These are phyloP conservation scores for Neotoma lepida DNA, from an alignment of 2,113 vertebrate genomes.

Conservation along the genomic window DNA sequence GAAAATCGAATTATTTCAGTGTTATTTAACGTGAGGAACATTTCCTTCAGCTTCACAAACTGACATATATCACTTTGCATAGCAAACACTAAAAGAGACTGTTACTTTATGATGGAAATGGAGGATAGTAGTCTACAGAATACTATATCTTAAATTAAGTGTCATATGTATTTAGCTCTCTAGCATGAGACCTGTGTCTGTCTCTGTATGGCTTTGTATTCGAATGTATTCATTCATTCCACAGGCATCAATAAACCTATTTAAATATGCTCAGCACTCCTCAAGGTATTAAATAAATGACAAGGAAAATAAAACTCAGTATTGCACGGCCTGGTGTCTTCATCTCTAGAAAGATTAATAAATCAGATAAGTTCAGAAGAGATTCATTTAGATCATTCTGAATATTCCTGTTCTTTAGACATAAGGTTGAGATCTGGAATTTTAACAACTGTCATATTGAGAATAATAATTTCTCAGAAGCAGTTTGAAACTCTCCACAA, in stretches of 20 bases:
- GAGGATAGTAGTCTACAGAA: slow-evolving; percentile 4
- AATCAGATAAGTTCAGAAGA: background rate
- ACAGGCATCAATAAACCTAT: background rate
- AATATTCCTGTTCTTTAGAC: background rate
- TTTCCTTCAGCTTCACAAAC: slow-evolving; percentile 36
- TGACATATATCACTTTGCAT: slow-evolving; percentile 23
- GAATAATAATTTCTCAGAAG: background rate
- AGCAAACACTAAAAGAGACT: background rate
- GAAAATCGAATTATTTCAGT: slow-evolving; percentile 42
- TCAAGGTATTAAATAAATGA: slow-evolving; percentile 37
- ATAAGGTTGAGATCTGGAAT: slow-evolving; percentile 10
- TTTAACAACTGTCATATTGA: slow-evolving; percentile 25
- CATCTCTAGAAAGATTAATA: slow-evolving; percentile 37
- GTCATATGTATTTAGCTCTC: background rate
- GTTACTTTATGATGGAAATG: background rate
- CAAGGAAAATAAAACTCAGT: slow-evolving; percentile 41
- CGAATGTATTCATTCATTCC: slow-evolving; percentile 39
- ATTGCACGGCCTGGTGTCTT: slow-evolving; percentile 21
- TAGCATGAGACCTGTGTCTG: slow-evolving; percentile 22
- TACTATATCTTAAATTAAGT: slow-evolving; percentile 15
- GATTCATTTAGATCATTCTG: slow-evolving; percentile 18
- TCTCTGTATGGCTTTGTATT: background rate
- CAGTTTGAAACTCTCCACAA: background rate
- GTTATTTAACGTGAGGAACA: slow-evolving; percentile 14
- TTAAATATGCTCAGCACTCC: background rate